Percentiles rank a stretch among this genome's conserved stretches.
These are phyloP conservation scores for Machimus rusticus DNA, from an alignment of 2,888 invertebrate species.

Conservation along the genomic window DNA sequence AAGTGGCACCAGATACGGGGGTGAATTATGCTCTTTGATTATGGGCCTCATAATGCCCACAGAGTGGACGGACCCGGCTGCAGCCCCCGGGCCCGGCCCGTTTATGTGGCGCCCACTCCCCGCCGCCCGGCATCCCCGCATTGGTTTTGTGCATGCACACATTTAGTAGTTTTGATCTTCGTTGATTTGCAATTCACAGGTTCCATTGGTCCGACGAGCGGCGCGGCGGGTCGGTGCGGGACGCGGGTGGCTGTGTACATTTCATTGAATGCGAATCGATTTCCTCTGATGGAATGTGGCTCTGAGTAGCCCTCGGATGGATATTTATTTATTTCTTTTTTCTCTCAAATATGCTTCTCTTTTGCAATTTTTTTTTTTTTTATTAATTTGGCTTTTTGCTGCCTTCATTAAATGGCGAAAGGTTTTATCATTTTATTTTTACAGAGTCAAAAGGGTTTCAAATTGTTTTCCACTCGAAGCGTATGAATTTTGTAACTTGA, in stretches of 20 bases:
- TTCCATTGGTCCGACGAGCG: not conserved
- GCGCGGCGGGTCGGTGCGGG: not conserved
- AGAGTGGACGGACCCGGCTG: not conserved
- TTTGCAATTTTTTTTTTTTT: not conserved
- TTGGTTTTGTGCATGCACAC: not conserved
- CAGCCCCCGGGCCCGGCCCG: not conserved
- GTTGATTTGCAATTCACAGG: not conserved
- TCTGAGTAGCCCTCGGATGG: not conserved
- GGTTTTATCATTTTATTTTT: not conserved
- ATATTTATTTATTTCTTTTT: not conserved
- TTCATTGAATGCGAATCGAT: constrained; percentile 17
- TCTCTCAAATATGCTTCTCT: not conserved
- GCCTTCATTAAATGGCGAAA: not conserved
- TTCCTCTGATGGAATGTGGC: constrained; percentile 15
- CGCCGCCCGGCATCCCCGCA: not conserved
- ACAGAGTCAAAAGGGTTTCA: not conserved
- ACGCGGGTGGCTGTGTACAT: not conserved
- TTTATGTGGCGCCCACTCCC: not conserved
- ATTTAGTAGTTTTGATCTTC: not conserved
- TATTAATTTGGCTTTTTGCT: not conserved
- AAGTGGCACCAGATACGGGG: not conserved
- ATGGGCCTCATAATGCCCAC: not conserved
- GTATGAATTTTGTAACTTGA: not conserved
- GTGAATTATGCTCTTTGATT: not conserved
- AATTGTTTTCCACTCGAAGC: not conserved